These are phyloP conservation scores for Pseudomyrmex pallidus DNA, from an alignment of 1,140 invertebrate species.

Conservation along the genomic window DNA sequence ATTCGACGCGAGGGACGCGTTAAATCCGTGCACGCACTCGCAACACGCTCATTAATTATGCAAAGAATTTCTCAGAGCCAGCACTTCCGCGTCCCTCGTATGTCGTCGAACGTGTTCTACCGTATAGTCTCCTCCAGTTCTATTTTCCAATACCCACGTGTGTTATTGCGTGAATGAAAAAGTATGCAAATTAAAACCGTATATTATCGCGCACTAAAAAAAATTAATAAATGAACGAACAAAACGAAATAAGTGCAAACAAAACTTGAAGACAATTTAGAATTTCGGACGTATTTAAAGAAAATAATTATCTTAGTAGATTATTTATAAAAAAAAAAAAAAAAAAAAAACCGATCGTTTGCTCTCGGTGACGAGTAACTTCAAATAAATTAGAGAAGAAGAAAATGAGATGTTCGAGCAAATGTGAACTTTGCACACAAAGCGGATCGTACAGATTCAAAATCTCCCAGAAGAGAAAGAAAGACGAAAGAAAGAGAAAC, in stretches of 20 bases:
- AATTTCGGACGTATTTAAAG: background rate
- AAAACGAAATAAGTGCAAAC: background rate
- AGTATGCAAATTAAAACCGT: background rate
- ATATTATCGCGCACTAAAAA: background rate
- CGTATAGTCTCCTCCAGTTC: background rate
- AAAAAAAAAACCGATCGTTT: background rate
- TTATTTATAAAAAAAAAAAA: background rate
- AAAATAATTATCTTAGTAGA: background rate
- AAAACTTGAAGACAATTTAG: background rate
- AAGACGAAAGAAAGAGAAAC: background rate
- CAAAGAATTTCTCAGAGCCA: constrained; percentile 46
- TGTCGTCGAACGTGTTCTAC: background rate
- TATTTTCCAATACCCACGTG: no score
- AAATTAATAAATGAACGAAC: no score
- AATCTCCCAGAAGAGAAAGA: constrained; percentile 13
- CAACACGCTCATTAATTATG: constrained; percentile 55
- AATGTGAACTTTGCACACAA: constrained; percentile 18
- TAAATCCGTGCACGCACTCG: constrained; percentile 48
- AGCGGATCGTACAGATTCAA: constrained; percentile 52
- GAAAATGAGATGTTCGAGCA: constrained; percentile 27
- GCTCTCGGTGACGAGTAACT: background rate
- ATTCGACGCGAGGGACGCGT: constrained; percentile 3
- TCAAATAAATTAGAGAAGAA: constrained; percentile 4
- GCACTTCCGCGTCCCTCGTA: constrained; percentile 1
- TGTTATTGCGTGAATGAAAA: background rate